Conservation (phyloP, 2,113 vertebrate species). For the Myiagra hebetior region DNA sequence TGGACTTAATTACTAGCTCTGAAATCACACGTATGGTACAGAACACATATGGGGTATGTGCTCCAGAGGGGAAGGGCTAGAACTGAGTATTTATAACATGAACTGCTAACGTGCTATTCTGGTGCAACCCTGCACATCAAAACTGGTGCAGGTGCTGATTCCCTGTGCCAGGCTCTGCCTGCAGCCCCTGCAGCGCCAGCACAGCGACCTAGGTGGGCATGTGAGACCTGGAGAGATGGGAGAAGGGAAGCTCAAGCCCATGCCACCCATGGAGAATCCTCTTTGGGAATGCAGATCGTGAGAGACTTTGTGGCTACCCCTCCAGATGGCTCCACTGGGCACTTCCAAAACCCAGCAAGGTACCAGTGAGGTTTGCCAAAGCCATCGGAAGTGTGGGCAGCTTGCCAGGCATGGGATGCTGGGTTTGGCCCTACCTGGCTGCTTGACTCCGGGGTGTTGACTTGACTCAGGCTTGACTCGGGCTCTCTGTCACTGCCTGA, state of each 20-base stretch:
- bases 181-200: background rate
- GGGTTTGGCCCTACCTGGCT: background rate
- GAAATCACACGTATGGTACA: conserved; percentile 17
- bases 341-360: background rate
- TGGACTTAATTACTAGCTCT: conserved; percentile 16
- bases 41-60: background rate
- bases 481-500: background rate
- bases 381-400: background rate
- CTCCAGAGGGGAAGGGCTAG: background rate
- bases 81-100: background rate
- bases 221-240: accelerated
- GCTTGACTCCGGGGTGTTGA: background rate
- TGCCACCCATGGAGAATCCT: background rate
- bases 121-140: background rate
- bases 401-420: background rate
- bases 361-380: accelerated
- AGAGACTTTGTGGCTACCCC: background rate
- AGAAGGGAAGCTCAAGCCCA: background rate
- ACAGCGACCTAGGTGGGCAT: accelerated
- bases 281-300: background rate
- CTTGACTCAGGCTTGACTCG: background rate
- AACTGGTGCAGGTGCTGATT: background rate
- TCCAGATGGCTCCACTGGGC: background rate
- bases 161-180: background rate
- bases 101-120: background rate